These are phyloP conservation scores for Xanthorhoe designata DNA, from an alignment of 2,888 invertebrate species.

Conservation along the genomic window DNA sequence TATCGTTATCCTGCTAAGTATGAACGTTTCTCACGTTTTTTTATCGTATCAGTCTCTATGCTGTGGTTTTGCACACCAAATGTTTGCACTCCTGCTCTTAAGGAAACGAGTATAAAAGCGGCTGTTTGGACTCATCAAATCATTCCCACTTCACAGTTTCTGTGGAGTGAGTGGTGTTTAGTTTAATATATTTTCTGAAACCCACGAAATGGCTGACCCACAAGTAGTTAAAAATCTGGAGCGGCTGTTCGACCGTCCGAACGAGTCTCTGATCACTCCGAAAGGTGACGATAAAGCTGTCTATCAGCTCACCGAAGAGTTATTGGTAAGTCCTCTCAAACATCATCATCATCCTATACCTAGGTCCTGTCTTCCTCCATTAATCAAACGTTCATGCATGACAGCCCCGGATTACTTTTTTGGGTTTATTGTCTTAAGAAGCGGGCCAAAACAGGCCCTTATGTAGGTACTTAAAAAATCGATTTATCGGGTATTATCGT, in stretches of 20 bases:
- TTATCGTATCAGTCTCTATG: slow-evolving; percentile 46
- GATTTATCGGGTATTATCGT: no score
- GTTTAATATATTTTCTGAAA: neutral
- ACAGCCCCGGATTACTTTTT: no score
- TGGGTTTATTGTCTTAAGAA: no score
- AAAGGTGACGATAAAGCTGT: slow-evolving; percentile 86
- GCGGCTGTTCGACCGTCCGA: slow-evolving; percentile 86
- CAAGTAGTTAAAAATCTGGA: slow-evolving; percentile 54
- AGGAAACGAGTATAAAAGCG: slow-evolving; percentile 48
- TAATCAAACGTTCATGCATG: no score
- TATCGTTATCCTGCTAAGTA: slow-evolving; percentile 28
- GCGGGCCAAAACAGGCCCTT: no score
- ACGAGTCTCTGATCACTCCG: slow-evolving; percentile 86
- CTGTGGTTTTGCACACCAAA: slow-evolving; percentile 60
- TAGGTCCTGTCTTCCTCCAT: no score
- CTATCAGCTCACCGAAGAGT: slow-evolving; percentile 86
- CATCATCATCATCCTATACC: no score
- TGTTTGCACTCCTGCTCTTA: slow-evolving; percentile 51
- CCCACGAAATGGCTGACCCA: slow-evolving; percentile 57
- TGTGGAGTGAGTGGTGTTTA: slow-evolving; percentile 65
- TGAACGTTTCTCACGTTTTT: slow-evolving; percentile 42
- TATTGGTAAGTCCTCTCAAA: slow-evolving; percentile 83
- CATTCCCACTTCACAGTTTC: slow-evolving; percentile 72
- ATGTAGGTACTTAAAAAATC: no score
- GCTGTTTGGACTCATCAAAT: slow-evolving; percentile 6